Evolutionary conservation across 2,797 vertebrate genomes (phyloP).

Genomic region (Sitta carolinensis): DNA sequence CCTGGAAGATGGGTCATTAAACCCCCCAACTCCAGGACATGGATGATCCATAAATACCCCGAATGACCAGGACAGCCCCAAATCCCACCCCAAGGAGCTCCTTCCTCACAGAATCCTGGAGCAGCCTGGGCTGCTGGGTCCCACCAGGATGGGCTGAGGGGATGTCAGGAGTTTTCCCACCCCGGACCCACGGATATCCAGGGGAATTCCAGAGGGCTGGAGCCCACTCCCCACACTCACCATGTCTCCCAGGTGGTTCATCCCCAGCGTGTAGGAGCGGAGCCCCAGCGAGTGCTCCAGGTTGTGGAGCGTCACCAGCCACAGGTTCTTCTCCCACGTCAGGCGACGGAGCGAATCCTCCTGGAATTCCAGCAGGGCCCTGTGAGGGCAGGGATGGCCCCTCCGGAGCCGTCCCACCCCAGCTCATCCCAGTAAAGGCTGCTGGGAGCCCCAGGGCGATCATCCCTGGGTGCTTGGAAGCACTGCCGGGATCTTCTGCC

Average conservation of each 20-base stretch:
- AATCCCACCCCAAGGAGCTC: accelerated
- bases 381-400: accelerated
- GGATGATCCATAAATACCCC: accelerated
- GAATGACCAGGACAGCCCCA: background rate
- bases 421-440: background rate
- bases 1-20: background rate
- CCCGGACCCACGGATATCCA: accelerated
- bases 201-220: background rate
- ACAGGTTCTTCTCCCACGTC: conserved; percentile 89
- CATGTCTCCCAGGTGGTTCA: conserved; percentile 81
- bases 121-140: background rate
- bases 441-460: accelerated
- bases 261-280: conserved; percentile 83
- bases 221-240: background rate
- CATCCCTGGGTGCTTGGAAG: background rate
- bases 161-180: accelerated
- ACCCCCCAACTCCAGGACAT: accelerated
- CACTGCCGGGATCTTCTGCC: too few species aligned
- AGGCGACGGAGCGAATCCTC: conserved; percentile 73
- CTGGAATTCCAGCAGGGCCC: background rate
- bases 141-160: background rate
- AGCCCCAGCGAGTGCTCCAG: conserved; percentile 90
- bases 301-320: conserved; percentile 85
- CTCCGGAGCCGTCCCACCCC: accelerated
- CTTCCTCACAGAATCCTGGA: background rate